Evolutionary conservation across 2,113 vertebrate genomes (phyloP), one percentile per base, ranked within the genome.

Genomic region (Burhinus oedicnemus): DNA sequence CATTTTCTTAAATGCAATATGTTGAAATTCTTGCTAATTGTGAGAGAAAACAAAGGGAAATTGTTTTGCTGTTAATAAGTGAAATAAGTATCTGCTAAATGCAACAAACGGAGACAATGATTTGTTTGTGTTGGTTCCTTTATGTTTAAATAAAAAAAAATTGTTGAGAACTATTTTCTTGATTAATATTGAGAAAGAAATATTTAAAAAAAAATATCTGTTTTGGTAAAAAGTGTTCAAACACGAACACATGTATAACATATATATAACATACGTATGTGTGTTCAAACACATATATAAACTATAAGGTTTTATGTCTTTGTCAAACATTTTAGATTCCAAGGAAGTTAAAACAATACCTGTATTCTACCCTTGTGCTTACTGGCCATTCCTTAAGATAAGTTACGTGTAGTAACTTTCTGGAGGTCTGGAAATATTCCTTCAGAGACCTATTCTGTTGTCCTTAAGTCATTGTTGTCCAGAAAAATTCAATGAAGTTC

Each of bases 1-100:
- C 22, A 6, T 15, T 92, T 78, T 81, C 34, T 83, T 22, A 88
- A 84, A 64, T 69, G 10, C 8, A 55, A 2, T 29, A 16, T 40
- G 29, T 86, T 85, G 45, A 88, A 96, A 77, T 51, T 52, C 26
- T 62, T 75, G 18, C n/a, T 89, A 6, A 20, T 5, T 55, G 9
- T 40, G n/a, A 90, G 42, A 88, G 68, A 76, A 79, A 87, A 52
- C 52, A 75, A 88, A 87, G 19, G 36, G 22, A 93, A 83, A 76
- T 42, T 0, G 0, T 70, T 22, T 90, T 66, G 19, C 32, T 44
- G 15, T 66, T 87, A 69, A 29, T 66, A 71, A 83, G 11, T 38
- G 70, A 72, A 91, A 95, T n/a, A 27, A 40, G 12, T 29, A 22
- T 47, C 52, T 88, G 44, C 62, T 72, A 80, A 83, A 74, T 83